Percentiles rank a stretch among this genome's conserved stretches.
phyloP scores from a whole-genome alignment of 1,140 invertebrate species.

The Eueides isabella region DNA sequence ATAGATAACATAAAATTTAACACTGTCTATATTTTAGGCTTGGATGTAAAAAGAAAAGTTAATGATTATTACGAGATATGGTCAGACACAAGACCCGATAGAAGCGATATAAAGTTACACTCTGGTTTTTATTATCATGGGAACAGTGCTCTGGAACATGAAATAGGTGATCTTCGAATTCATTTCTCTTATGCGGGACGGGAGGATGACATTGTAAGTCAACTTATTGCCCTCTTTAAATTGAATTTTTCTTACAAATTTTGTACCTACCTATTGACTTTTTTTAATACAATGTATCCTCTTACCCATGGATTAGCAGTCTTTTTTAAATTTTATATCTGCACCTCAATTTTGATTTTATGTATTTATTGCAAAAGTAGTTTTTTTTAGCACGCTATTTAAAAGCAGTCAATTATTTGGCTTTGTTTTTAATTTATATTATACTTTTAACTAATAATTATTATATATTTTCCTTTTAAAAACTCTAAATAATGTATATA shows the following conservation, averaged over 20 bases:
- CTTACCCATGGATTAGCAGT: conserved; percentile 12
- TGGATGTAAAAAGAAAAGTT: conserved; percentile 84
- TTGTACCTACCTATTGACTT: not conserved
- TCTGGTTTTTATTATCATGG: conserved; percentile 93
- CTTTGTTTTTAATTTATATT: too few relatives aligned
- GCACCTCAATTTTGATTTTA: not conserved
- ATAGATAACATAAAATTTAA: not conserved
- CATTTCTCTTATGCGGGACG: conserved; percentile 92
- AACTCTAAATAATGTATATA: too few relatives aligned
- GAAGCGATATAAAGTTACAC: conserved; percentile 91
- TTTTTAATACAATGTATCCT: conserved; percentile 30
- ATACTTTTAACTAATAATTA: too few relatives aligned
- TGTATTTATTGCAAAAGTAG: too few relatives aligned
- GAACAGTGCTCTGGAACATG: conserved; percentile 91
- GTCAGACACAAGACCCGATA: conserved; percentile 91
- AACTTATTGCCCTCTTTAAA: conserved; percentile 14
- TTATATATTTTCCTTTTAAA: too few relatives aligned
- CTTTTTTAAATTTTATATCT: conserved; percentile 18
- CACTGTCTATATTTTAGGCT: conserved; percentile 27
- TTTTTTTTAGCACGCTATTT: too few relatives aligned
- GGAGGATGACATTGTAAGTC: conserved; percentile 87
- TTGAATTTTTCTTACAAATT: not conserved
- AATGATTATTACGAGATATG: conserved; percentile 90
- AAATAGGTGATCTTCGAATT: conserved; percentile 91
- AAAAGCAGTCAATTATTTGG: too few relatives aligned